Conservation (phyloP, 2,113 vertebrate genomes). For the Panurus biarmicus region DNA sequence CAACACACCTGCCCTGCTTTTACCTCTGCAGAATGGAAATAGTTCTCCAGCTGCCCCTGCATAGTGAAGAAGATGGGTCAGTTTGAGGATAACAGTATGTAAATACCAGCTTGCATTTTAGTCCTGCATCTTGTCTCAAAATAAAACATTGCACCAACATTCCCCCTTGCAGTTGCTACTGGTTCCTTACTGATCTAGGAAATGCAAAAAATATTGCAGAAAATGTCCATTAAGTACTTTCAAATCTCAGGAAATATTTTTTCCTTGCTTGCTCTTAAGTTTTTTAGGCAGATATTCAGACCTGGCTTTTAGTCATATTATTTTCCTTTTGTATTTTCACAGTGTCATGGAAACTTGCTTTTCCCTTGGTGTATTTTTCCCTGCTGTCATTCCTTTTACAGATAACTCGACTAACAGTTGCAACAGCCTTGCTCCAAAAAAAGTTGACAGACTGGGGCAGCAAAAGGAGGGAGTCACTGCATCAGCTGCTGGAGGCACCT, state of each 20-base stretch:
- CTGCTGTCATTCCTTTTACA: not conserved
- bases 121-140: not conserved
- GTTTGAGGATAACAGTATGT: not conserved
- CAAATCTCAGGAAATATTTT: not conserved
- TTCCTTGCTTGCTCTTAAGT: not conserved
- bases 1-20: not conserved
- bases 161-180: not conserved
- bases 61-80: not conserved
- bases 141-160: not conserved
- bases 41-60: not conserved
- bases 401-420: not conserved
- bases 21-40: not conserved
- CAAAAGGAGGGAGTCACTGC: not conserved
- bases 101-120: not conserved
- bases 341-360: not conserved
- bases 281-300: not conserved
- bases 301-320: not conserved
- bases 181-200: not conserved
- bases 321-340: not conserved
- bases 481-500: conserved; percentile 22
- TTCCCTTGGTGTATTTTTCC: not conserved
- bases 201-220: not conserved
- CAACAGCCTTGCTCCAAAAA: not conserved
- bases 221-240: not conserved
- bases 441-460: not conserved